A percentile compares a stretch with the other conserved stretches of the same genome.
These are phyloP conservation scores for Drosophila azteca DNA, from an alignment of 1,140 invertebrate genomes.

Conservation along the genomic window DNA sequence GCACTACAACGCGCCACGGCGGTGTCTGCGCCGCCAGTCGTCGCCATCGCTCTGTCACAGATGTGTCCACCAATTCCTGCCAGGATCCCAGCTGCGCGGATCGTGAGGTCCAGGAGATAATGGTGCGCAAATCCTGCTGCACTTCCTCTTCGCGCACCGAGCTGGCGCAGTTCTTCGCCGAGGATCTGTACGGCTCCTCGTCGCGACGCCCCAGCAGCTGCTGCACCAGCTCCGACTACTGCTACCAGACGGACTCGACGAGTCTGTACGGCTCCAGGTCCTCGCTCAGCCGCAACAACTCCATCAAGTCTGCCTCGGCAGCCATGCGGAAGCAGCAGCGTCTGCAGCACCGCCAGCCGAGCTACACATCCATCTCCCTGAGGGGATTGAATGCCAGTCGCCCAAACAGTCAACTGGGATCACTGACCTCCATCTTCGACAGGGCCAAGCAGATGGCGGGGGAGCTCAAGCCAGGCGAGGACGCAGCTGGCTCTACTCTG, in stretches of 20 bases:
- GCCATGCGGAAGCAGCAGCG: conserved; percentile 67
- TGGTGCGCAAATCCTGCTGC: conserved; percentile 68
- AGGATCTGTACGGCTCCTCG: conserved; percentile 76
- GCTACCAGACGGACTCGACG: conserved; percentile 82
- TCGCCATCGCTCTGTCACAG: conserved; percentile 76
- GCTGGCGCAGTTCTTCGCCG: conserved; percentile 77
- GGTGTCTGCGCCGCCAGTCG: conserved; percentile 54
- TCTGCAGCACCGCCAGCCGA: conserved; percentile 73
- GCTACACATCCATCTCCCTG: conserved; percentile 77
- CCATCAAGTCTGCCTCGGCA: conserved; percentile 78
- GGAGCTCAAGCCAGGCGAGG: conserved; percentile 21
- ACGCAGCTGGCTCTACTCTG: conserved; percentile 59
- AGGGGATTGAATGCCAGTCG: conserved; percentile 71
- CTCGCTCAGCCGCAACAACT: conserved; percentile 78
- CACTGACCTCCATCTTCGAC: conserved; percentile 80
- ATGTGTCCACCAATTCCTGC: conserved; percentile 71
- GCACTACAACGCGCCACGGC: conserved; percentile 17
- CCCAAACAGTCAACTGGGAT: conserved; percentile 74
- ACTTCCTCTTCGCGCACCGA: conserved; percentile 68
- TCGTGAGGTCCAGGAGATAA: conserved; percentile 75
- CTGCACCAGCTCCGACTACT: conserved; percentile 81
- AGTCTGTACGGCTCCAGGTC: conserved; percentile 79
- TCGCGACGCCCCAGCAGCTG: conserved; percentile 73
- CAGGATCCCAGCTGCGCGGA: conserved; percentile 72
- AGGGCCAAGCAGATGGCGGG: conserved; percentile 61